A percentile compares a stretch with the other conserved stretches of the same genome.
These are phyloP conservation scores for Zeuzera pyrina DNA, from an alignment of 2,888 invertebrate species.

Conservation along the genomic window DNA sequence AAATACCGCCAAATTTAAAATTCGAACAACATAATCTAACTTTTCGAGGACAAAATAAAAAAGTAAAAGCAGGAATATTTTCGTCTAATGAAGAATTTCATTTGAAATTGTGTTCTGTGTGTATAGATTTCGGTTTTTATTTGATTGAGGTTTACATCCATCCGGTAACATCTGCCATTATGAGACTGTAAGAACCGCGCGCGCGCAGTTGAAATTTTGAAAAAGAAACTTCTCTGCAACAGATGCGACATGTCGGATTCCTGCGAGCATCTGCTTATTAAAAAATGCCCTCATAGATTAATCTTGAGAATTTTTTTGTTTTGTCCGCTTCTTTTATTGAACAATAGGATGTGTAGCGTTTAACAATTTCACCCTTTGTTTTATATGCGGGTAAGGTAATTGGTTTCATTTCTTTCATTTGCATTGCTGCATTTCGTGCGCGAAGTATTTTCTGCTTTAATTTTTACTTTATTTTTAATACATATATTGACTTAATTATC, in stretches of 20 bases:
- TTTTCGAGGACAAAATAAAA: slow-evolving; percentile 32
- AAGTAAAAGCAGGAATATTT: slow-evolving; percentile 21
- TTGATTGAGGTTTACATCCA: slow-evolving; percentile 12
- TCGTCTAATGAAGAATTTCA: slow-evolving; percentile 4
- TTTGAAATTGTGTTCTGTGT: slow-evolving; percentile 19
- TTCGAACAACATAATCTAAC: slow-evolving; percentile 65
- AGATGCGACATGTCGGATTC: slow-evolving; percentile 70
- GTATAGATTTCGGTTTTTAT: slow-evolving; percentile 20
- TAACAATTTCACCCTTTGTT: slow-evolving; percentile 50
- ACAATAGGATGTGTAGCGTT: slow-evolving; percentile 57
- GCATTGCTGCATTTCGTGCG: slow-evolving; percentile 1
- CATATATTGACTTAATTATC: too few species aligned
- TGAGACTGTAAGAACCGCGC: slow-evolving; percentile 42
- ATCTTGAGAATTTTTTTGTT: slow-evolving; percentile 55
- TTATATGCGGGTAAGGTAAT: slow-evolving; percentile 57
- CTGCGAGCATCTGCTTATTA: slow-evolving; percentile 67
- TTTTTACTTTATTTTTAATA: too few species aligned
- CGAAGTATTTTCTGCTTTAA: too few species aligned
- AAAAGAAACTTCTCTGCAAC: slow-evolving; percentile 52
- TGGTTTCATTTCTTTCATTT: slow-evolving; percentile 35
- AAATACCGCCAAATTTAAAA: slow-evolving; percentile 59
- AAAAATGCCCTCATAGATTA: slow-evolving; percentile 67
- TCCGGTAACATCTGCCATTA: slow-evolving; percentile 57
- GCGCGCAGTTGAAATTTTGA: slow-evolving; percentile 62
- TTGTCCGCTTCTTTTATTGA: slow-evolving; percentile 42